These are phyloP conservation scores for Graptemys geographica DNA, from an alignment of 2,797 vertebrate genomes.

Conservation along the genomic window DNA sequence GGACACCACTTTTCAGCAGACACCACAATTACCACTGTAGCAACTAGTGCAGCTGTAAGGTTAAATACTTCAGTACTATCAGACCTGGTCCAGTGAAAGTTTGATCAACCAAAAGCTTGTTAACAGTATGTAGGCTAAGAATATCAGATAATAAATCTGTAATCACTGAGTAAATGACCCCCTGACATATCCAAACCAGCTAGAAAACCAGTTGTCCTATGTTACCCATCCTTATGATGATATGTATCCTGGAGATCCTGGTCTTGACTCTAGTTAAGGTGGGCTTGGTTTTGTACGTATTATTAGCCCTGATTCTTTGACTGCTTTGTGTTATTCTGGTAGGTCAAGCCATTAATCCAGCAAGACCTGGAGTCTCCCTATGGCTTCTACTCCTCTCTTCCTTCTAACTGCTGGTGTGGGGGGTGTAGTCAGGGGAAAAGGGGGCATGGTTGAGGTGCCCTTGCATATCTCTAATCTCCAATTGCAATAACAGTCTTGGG, in stretches of 20 bases:
- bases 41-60: background rate
- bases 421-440: background rate
- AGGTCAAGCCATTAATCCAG: background rate
- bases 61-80: background rate
- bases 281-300: background rate
- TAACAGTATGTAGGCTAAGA: background rate
- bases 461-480: background rate
- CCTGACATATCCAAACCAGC: background rate
- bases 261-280: background rate
- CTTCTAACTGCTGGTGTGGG: background rate
- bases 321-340: constrained; percentile 1
- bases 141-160: too few relatives aligned
- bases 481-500: background rate
- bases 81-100: background rate
- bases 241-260: rapidly evolving
- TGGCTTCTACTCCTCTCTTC: background rate
- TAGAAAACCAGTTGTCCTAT: background rate
- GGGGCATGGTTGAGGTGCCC: background rate
- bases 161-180: rapidly evolving
- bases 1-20: background rate
- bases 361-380: background rate
- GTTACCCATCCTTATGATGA: background rate
- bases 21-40: background rate
- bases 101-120: constrained; percentile 22
- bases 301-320: background rate